Conservation (phyloP, 2,113 vertebrate species). For the Oreochromis tanganicae region DNA sequence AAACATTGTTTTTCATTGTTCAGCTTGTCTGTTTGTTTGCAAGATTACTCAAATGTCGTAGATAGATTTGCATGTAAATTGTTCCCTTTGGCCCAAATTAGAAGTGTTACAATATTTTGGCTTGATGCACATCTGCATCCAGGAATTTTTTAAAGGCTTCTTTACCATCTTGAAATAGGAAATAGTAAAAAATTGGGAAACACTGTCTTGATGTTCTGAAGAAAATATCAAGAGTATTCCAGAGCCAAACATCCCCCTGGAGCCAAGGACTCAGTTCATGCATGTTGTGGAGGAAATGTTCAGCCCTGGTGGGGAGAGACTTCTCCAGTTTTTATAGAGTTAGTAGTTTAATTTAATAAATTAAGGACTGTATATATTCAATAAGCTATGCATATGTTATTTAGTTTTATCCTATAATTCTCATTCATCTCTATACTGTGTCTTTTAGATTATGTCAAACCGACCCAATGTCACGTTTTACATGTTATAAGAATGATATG, state of each 20-base stretch:
- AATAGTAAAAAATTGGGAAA: not conserved
- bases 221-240: not conserved
- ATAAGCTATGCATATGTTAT: not conserved
- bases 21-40: not conserved
- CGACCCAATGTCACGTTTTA: not conserved
- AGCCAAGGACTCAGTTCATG: not conserved
- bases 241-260: not conserved
- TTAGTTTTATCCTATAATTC: not conserved
- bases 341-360: not conserved
- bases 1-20: not conserved
- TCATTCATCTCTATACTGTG: not conserved
- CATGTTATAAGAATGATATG: not conserved
- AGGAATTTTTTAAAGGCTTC: not conserved
- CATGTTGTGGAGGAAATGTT: not conserved
- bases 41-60: not conserved
- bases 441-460: not conserved
- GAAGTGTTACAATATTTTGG: not conserved
- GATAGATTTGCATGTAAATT: not conserved
- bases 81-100: accelerated
- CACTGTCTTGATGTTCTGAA: not conserved
- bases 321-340: not conserved
- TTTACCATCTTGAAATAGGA: accelerated
- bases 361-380: not conserved
- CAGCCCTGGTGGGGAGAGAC: not conserved
- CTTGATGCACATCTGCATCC: not conserved